Evolutionary conservation across 2,113 vertebrate species (phyloP), one percentile per base, ranked within the genome.

Genomic region (Pleuronectes platessa): DNA sequence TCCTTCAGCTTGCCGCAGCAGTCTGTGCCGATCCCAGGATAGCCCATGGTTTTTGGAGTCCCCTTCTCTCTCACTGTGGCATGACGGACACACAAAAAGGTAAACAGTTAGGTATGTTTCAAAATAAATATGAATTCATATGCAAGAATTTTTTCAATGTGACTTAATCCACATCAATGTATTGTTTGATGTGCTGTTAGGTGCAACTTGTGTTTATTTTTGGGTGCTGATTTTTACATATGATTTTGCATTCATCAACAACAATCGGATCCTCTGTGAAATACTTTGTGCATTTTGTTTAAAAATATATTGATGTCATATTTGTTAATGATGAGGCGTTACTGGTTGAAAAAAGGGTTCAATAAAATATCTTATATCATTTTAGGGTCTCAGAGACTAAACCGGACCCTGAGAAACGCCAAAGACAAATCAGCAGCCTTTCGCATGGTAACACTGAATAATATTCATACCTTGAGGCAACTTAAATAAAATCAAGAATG

Each of bases 21-120:
- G 85, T 95, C 94, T 5, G 92, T 3, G n/a, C 94, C 95, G 64
- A 94, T 77, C 21, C 70, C 90, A 42, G 94, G 91, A 89, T 95
- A 96, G 60, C 89, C 92, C 88, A 93, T 86, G 0, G 89, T 66
- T 91, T 96, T 97, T 76, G 95, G 87, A 68, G 91, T 85, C 21
- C 81, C 83, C 82, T 97, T 96, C 63, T 96, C 95, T 31, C 93
- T 81, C 24, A 90, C 95, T 96, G 93, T 81, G 35, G 67, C 37
- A 84, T 31, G 1, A 31, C 27, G 31, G 31, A 0, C 0, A 78
- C 49, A 81, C 15, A 82, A 42, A 73, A 15, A 69, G 11, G 72
- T 7, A 56, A n/a, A 42, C 6, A 8, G 24, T 69, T 70, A 49
- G 0, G 23, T 18, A 49, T 35, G 55, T 8, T 42, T 11, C 1